Evolutionary conservation across 2,888 invertebrate genomes (phyloP), one percentile per base, ranked within the genome.

Genomic region (Allygus modestus): DNA sequence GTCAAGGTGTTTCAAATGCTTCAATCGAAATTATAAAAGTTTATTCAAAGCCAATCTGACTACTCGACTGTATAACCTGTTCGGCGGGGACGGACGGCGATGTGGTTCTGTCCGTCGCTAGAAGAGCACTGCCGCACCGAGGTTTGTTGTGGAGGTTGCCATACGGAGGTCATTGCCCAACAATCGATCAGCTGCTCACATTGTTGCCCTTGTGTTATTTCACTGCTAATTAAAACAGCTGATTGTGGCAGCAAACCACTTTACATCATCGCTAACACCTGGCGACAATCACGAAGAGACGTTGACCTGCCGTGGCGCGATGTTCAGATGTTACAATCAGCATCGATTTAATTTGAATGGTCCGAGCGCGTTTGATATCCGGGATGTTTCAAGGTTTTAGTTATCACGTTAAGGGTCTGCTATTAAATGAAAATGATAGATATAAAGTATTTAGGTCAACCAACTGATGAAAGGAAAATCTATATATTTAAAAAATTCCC

Each of bases 71-170:
- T 4, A 20, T 23, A 54, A 54, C 20, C 23, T 23, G 54, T 11
- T 12, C 23, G 20, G 23, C 54, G 54, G 12, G n/a, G 15, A 23
- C 20, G 54, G 54, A 9, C 54, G 23, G 65, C 31, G 65, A 12
- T 5, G 65, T 15, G 26, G 65, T 20, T 28, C 0, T 7, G 17
- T 28, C 65, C 12, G 65, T 28, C 20, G 28, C 31, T 17, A 11
- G 28, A 15, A 28, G 28, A 28, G 65, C 65, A 65, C 65, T 65
- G 58, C 31, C 28, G 31, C 31, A 28, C 31, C 15, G 31, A 28
- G 31, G 65, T 65, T 65, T 65, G 65, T 65, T 65, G 65, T 65
- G 65, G 65, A 15, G 58, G 65, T 65, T 65, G 65, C 65, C 65
- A 65, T 65, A 65, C 65, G 12, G 31, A 65, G 65, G 65, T 65